These are phyloP conservation scores for Scaptomyza montana DNA, from an alignment of 1,140 invertebrate genomes.

Conservation along the genomic window DNA sequence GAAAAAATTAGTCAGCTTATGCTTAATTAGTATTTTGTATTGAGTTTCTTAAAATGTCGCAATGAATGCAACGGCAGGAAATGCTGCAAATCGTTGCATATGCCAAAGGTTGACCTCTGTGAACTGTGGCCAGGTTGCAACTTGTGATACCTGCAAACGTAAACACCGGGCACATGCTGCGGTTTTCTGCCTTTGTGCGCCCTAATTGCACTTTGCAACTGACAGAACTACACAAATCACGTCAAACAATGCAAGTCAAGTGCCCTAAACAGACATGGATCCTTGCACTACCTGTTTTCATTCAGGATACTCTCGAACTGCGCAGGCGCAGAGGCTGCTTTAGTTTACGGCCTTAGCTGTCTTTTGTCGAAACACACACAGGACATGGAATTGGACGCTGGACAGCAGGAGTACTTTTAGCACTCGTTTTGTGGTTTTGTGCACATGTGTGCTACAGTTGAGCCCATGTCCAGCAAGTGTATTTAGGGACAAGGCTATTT, in stretches of 20 bases:
- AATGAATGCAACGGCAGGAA: slow-evolving; percentile 50
- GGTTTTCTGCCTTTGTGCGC: slow-evolving; percentile 50
- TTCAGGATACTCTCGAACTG: slow-evolving; percentile 34
- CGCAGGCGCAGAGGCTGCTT: slow-evolving; percentile 11
- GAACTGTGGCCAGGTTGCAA: slow-evolving; percentile 35
- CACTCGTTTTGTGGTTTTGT: slow-evolving; percentile 66
- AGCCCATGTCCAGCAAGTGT: slow-evolving; percentile 35
- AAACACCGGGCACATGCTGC: slow-evolving; percentile 59
- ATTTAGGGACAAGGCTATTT: neutral
- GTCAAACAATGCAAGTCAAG: slow-evolving; percentile 58
- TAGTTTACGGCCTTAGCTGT: slow-evolving; percentile 57
- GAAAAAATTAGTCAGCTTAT: slow-evolving; percentile 70
- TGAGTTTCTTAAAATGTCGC: slow-evolving; percentile 41
- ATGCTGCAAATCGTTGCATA: slow-evolving; percentile 47
- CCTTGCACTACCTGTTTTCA: slow-evolving; percentile 42
- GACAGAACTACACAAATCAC: slow-evolving; percentile 65
- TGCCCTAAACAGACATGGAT: slow-evolving; percentile 32
- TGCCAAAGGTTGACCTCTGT: slow-evolving; percentile 41
- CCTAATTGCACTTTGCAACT: slow-evolving; percentile 66
- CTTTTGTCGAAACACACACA: slow-evolving; percentile 23
- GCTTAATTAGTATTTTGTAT: slow-evolving; percentile 67
- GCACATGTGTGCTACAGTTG: neutral
- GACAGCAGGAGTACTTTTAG: slow-evolving; percentile 59
- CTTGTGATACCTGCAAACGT: slow-evolving; percentile 54
- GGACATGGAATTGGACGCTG: slow-evolving; percentile 25